Evolutionary conservation across 2,113 vertebrate genomes (phyloP).

Genomic region (Himantopus leucocephalus): DNA sequence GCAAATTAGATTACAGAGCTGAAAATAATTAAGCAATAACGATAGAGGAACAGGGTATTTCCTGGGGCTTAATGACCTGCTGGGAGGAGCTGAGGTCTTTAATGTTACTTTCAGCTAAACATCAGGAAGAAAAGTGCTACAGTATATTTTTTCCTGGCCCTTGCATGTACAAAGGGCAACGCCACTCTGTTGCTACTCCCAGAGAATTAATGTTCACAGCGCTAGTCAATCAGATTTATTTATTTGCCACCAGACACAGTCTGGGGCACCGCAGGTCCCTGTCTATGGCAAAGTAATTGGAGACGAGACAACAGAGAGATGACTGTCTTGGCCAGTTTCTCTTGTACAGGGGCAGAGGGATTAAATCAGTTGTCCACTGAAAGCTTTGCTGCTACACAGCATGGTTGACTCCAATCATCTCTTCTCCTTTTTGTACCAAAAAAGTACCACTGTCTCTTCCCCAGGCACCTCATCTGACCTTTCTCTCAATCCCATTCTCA

Average conservation of each 20-base stretch:
- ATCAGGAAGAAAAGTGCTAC: conserved; percentile 18
- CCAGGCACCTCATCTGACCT: not conserved
- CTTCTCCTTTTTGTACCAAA: not conserved
- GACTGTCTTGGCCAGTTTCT: not conserved
- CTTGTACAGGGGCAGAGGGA: not conserved
- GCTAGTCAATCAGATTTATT: conserved; percentile 42
- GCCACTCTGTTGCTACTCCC: not conserved
- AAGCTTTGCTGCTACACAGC: not conserved
- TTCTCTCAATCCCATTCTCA: not conserved
- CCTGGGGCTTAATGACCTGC: conserved; percentile 53
- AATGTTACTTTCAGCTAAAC: conserved; percentile 31
- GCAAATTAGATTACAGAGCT: conserved; percentile 63
- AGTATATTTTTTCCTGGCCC: not conserved
- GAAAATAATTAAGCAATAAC: conserved; percentile 64
- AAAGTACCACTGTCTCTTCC: not conserved
- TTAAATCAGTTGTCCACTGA: not conserved
- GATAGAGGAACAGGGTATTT: conserved; percentile 32
- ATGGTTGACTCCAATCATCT: not conserved
- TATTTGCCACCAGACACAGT: conserved; percentile 30
- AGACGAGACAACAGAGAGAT: not conserved
- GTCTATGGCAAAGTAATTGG: conserved; percentile 5
- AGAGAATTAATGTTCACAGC: not conserved
- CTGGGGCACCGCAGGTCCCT: conserved; percentile 2
- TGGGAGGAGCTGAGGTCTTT: conserved; percentile 42
- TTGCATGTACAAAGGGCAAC: conserved; percentile 11